These are phyloP conservation scores for Pedetes capensis DNA, from an alignment of 2,113 vertebrate genomes.

Conservation along the genomic window DNA sequence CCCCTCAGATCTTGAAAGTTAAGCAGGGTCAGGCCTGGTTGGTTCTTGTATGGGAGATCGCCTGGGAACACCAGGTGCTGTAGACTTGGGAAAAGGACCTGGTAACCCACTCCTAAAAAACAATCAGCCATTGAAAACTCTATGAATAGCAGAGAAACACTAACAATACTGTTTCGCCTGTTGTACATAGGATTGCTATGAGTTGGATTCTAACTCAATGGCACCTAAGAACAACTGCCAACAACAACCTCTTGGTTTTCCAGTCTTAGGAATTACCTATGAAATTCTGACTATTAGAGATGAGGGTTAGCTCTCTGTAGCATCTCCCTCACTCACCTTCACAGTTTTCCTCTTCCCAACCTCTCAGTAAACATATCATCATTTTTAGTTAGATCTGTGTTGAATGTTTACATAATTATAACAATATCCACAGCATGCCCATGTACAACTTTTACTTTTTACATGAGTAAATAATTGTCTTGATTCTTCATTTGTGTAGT, in stretches of 20 bases:
- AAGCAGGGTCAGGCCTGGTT: too few relatives aligned
- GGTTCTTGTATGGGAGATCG: too few relatives aligned
- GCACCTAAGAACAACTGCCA: too few relatives aligned
- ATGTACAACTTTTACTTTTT: conserved; percentile 56
- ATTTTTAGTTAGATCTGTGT: conserved; percentile 28
- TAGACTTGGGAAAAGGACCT: too few relatives aligned
- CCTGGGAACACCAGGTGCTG: too few relatives aligned
- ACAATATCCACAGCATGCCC: conserved; percentile 50
- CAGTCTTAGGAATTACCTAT: not conserved
- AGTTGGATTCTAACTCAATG: too few relatives aligned
- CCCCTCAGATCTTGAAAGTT: too few relatives aligned
- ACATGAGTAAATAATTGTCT: conserved; percentile 54
- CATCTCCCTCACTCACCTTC: conserved; percentile 37
- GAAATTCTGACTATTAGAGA: conserved; percentile 34
- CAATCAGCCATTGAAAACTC: too few relatives aligned
- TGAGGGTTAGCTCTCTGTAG: not conserved
- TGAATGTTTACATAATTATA: conserved; percentile 56
- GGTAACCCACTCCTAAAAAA: too few relatives aligned
- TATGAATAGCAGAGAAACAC: too few relatives aligned
- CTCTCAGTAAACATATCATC: conserved; percentile 44
- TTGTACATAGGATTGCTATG: too few relatives aligned
- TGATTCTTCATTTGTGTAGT: not conserved
- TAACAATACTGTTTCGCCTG: too few relatives aligned
- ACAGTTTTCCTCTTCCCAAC: not conserved
- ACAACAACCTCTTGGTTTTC: not conserved